phyloP scores from a whole-genome alignment of 2,888 invertebrate genomes.

The Pristionchus fissidentatus region DNA sequence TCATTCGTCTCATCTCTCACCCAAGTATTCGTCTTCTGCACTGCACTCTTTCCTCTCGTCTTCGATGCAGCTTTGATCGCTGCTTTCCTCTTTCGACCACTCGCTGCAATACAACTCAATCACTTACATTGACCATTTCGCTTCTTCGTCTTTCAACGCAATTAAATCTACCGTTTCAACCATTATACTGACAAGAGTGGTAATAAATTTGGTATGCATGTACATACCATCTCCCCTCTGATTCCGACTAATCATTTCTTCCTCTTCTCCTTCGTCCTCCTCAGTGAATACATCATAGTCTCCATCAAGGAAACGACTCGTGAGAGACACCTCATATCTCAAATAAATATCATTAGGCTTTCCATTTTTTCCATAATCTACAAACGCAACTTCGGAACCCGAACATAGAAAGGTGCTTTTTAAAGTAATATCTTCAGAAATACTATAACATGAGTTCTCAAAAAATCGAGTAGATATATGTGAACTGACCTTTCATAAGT shows the following conservation, averaged over 20 bases:
- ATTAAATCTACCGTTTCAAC: too few relatives aligned
- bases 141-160: too few relatives aligned
- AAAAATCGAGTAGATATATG: too few relatives aligned
- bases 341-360: not conserved
- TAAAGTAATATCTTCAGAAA: too few relatives aligned
- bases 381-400: not conserved
- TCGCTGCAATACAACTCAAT: not conserved
- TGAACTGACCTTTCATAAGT: conserved; percentile 65
- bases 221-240: conserved; percentile 31
- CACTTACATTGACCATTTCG: too few relatives aligned
- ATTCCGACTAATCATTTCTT: not conserved
- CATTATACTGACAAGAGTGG: too few relatives aligned
- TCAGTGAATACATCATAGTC: not conserved
- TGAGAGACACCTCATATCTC: conserved; percentile 28
- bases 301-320: conserved; percentile 33
- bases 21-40: conserved; percentile 27
- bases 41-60: conserved; percentile 12
- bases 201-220: not conserved
- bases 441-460: too few relatives aligned
- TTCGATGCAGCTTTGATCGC: conserved; percentile 28
- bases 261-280: conserved; percentile 32
- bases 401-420: not conserved
- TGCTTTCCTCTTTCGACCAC: conserved; percentile 44
- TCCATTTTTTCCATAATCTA: not conserved
- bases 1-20: not conserved